Evolutionary conservation across 2,113 vertebrate species (phyloP), one percentile per base, ranked within the genome.

Genomic region (Phycodurus eques): DNA sequence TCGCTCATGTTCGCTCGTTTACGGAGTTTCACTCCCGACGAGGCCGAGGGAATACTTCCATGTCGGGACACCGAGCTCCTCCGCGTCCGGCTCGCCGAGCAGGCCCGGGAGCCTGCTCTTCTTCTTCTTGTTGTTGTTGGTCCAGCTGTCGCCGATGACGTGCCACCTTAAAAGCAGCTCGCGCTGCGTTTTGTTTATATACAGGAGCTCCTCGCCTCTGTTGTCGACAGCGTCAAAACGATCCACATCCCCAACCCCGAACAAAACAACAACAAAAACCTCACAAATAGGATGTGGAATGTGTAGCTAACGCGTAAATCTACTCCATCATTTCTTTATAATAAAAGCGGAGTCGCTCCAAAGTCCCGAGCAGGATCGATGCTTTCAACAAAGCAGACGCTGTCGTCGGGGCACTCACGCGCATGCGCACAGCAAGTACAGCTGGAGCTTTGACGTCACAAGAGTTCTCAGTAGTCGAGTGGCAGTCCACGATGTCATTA

Each of bases 1-100:
- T 90, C 83, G 88, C 81, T 91, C 95, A 96, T 96, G 92, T 91
- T 90, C 85, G 76, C 78, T 42, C 63, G 49, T 70, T 39, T 60
- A 22, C 6, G 83, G 82, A 83, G 82, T 60, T 74, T 12, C 1
- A 56, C 86, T 84, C 84, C 82, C 79, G 87, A 57, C 74, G 71
- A 69, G 62, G 73, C 8, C 31, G 31, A 11, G 15, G 3, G 35
- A n/a, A 3, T 20, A 43, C 13, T 67, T 63, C 79, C 91, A 92
- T 88, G 7, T 57, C 20, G 20, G 67, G 49, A 42, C 51, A 56
- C 53, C 67, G 53, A 68, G 51, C 9, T n/a, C 51, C 17, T 68
- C 8, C 35, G 14, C 14, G 57, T 60, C 12, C n/a, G 22, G 57
- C 27, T 39, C 19, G 3, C 47, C 31, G 14, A 69, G 53, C 49